Evolutionary conservation across 2,113 vertebrate genomes (phyloP).

Genomic region (Sus scrofa): DNA sequence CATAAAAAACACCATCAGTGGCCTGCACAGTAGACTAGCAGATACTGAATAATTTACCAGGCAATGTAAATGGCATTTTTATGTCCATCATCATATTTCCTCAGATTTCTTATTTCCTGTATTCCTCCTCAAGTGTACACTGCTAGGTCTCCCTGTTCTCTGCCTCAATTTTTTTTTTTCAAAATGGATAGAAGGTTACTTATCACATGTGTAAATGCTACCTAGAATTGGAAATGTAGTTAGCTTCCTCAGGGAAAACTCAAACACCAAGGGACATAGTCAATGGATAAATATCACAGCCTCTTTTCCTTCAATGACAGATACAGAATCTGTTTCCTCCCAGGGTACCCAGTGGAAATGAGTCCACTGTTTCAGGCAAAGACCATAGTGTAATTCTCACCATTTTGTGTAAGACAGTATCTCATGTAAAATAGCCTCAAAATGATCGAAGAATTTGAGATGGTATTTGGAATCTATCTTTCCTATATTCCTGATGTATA

Average conservation of each 20-base stretch:
- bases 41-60: neutral
- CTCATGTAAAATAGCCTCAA: neutral
- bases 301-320: neutral
- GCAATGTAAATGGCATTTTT: neutral
- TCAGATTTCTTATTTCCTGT: neutral
- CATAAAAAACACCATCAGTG: neutral
- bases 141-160: neutral
- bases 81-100: neutral
- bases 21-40: too few species aligned
- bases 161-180: neutral
- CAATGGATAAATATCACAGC: neutral
- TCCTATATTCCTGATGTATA: neutral
- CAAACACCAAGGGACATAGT: neutral
- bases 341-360: neutral
- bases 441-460: neutral
- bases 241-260: neutral
- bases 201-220: neutral
- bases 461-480: neutral
- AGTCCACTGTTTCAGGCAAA: neutral
- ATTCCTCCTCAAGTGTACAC: neutral
- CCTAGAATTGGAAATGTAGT: neutral
- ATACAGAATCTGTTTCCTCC: neutral
- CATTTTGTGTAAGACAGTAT: neutral
- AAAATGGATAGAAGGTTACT: neutral
- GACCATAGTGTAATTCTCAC: neutral